Base-by-base conservation (phyloP, 1,140 invertebrate genomes). In the Nasonia longicornis region DNA sequence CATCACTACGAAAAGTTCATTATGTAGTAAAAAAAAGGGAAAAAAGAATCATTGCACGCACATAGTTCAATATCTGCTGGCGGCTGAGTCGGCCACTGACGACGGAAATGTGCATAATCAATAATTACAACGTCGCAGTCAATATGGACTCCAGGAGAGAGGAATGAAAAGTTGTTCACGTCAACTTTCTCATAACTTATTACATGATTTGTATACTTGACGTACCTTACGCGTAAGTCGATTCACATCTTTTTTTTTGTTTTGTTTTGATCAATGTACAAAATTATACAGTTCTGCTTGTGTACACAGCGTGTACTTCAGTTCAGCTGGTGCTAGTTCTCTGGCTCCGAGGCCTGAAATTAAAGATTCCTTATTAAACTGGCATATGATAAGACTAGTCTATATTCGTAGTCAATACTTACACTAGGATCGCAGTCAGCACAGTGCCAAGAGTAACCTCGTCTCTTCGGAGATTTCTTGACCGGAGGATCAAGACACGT, bases 391-490 rank as follows among this genome's bases (percentile, higher is more conserved):
- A 58, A 58, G 52, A 58, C 12, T 52, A 77, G 14, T 67, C 38
- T 42, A 4, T 45, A 6, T 78, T 20, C 16, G 0, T 31, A 69
- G 10, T 69, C 8, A 69, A 79, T 86, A 92, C 93, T 93, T 91
- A 95, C 96, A 85, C 96, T 96, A 75, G 96, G 95, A 92, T 98
- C 97, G 93, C 97, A 98, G 88, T 97, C 96, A 71, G 96, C 96
- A 92, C 97, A 98, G 89, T 97, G 96, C 97, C 97, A 98, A 7
- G 96, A 96, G 89, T 98, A 98, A 63, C 97, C 97, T 79, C 96
- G 93, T 83, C 95, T 94, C 91, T 98, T 98, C 2, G 97, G 97
- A 69, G 96, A 96, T 89, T 98, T 98, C 89, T 97, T 98, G 1
- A 97, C 92, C 3, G 97, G 97, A 63, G 97, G 97, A 89, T 97